Evolutionary conservation across 2,113 vertebrate genomes (phyloP), one percentile per base, ranked within the genome.

Genomic region (Pelodiscus sinensis): DNA sequence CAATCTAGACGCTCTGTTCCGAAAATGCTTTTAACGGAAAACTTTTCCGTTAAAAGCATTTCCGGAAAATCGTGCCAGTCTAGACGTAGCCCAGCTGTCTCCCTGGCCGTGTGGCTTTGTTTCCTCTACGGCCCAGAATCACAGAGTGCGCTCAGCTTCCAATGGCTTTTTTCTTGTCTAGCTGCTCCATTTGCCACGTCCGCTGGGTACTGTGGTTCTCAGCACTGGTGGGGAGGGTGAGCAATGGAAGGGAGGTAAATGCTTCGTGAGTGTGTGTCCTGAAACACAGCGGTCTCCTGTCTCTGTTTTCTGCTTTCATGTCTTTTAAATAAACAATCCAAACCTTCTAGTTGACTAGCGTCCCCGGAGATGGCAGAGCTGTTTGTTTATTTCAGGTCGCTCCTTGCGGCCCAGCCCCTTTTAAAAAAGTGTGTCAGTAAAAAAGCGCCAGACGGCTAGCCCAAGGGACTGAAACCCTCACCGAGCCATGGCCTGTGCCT

Each of bases 231-330:
- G 13, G 44, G 3, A 19, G 50, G 27, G 25, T 77, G 73, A 58
- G 50, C 24, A 51, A 60, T n/a, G 13, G 79, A 50, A 55, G 62
- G 35, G 31, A 21, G 44, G 35, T 9, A 4, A 44, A 0, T 27
- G 50, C 25, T 50, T 2, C 44, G 1, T 3, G 44, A 56, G 12
- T 78, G 58, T 38, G 50, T 22, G 0, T 0, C 11, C 35, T 22
- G 44, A 52, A 85, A 5, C 27, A 50, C 35, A 14, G 6, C 65
- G 35, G 35, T 85, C 65, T 84, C 44, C 44, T 44, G 44, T 44
- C 44, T 44, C 44, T 44, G 44, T 4, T 44, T 44, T 44, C 44
- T 29, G 22, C 62, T 90, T 16, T 44, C 22, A 44, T 44, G 22
- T 50, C 22, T 77, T 77, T 77, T 27, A 50, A 50, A 77, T 77